Evolutionary conservation across 2,888 invertebrate genomes (phyloP).

Genomic region (Oscheius sp.): DNA sequence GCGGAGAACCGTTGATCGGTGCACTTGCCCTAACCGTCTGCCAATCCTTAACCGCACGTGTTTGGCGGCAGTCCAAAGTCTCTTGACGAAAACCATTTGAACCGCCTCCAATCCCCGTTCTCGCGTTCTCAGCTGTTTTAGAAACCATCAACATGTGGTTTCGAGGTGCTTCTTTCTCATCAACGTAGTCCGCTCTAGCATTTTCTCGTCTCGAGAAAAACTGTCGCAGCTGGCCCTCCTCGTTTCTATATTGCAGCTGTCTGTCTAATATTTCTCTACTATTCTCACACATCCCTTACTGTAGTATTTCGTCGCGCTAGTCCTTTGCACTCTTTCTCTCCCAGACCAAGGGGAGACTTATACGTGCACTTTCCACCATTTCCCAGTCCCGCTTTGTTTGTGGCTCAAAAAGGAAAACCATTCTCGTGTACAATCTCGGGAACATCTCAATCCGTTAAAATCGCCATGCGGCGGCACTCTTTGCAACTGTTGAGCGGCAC

Average conservation of each 20-base stretch:
- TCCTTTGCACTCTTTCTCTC: background rate
- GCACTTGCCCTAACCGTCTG: background rate
- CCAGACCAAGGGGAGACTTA: background rate
- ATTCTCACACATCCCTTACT: background rate
- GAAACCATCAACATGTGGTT: constrained; percentile 22
- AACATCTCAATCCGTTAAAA: background rate
- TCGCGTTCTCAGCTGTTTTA: constrained; percentile 14
- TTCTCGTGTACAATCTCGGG: background rate
- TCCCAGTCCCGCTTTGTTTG: background rate
- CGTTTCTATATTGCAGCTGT: background rate
- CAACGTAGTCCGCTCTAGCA: background rate
- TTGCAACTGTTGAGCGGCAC: constrained; percentile 31
- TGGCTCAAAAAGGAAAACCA: background rate
- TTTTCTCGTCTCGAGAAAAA: background rate
- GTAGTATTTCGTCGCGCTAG: background rate
- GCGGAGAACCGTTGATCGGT: background rate
- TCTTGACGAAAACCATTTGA: constrained; percentile 10
- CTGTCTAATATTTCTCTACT: background rate
- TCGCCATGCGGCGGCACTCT: constrained; percentile 23
- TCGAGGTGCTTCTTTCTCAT: background rate
- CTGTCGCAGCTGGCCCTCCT: constrained; percentile 14
- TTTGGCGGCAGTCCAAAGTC: constrained; percentile 19
- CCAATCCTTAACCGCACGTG: constrained; percentile 9
- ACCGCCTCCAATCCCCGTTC: constrained; percentile 17
- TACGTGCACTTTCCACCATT: background rate